Conservation (phyloP, 2,797 vertebrate species). For the Tokudaia muenninki region DNA sequence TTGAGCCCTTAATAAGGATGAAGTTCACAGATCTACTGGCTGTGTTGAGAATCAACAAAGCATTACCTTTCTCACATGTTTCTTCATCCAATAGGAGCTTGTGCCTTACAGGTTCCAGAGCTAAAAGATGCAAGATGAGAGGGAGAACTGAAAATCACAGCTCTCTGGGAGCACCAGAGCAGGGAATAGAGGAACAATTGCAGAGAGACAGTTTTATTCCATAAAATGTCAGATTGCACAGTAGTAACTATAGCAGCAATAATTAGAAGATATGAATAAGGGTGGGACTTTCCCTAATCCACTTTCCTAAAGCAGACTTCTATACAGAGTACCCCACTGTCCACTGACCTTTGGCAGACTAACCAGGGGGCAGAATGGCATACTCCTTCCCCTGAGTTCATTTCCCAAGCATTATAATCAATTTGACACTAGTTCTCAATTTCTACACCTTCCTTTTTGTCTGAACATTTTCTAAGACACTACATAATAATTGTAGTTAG, state of each 20-base stretch:
- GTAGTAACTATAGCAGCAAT: neutral
- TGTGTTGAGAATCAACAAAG: neutral
- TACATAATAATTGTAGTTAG: slow-evolving; percentile 68
- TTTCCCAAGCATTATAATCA: slow-evolving; percentile 58
- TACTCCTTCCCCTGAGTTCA: slow-evolving; percentile 28
- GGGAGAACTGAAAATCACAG: neutral
- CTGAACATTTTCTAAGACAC: slow-evolving; percentile 12
- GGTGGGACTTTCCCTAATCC: neutral
- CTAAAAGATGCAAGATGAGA: neutral
- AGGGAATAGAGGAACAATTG: neutral
- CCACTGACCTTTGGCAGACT: neutral
- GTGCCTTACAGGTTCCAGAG: neutral
- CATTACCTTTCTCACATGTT: neutral
- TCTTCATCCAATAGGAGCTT: neutral
- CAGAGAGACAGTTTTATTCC: neutral
- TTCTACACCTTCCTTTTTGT: slow-evolving; percentile 61
- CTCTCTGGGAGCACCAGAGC: neutral
- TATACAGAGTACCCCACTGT: slow-evolving; percentile 12
- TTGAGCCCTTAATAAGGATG: neutral
- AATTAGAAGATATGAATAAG: neutral
- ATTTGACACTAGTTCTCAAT: slow-evolving; percentile 22
- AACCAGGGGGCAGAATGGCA: neutral
- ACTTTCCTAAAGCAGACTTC: neutral
- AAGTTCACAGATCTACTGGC: neutral
- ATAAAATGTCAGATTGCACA: neutral